These are phyloP conservation scores for Mesorhabditis belari DNA, from an alignment of 2,888 invertebrate genomes.

Conservation along the genomic window DNA sequence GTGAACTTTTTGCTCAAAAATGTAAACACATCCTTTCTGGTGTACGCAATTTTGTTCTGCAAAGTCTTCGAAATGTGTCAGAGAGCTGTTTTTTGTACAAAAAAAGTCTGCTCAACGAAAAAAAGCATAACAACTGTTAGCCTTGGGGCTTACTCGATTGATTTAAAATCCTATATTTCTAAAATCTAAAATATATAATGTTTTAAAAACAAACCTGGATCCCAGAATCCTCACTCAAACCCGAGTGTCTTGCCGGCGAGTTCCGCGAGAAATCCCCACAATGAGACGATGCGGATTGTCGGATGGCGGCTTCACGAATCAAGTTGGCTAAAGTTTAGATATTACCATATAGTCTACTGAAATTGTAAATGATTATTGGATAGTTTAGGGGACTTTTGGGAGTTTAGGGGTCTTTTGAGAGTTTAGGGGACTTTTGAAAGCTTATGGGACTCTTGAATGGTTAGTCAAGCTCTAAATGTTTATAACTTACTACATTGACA, in stretches of 20 bases:
- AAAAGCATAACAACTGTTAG: no score
- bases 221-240: conserved; percentile 11
- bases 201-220: no score
- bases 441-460: not conserved
- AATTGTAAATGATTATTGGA: no score
- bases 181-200: no score
- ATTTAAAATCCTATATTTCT: no score
- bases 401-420: not conserved
- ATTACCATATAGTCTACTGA: not conserved
- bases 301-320: conserved; percentile 1
- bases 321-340: not conserved
- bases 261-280: conserved; percentile 7
- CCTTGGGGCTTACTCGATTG: no score
- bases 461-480: no score
- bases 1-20: no score
- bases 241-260: conserved; percentile 14
- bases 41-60: no score
- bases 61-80: not conserved
- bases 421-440: not conserved
- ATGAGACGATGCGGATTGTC: conserved; percentile 13
- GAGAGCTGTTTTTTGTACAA: conserved; percentile 1
- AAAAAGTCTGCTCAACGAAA: no score
- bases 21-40: not conserved
- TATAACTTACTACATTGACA: no score
- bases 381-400: conserved; percentile 9